A percentile compares a stretch with the other conserved stretches of the same genome.
Evolutionary conservation across 2,113 vertebrate species (phyloP).

Genomic region (Gorilla gorilla): DNA sequence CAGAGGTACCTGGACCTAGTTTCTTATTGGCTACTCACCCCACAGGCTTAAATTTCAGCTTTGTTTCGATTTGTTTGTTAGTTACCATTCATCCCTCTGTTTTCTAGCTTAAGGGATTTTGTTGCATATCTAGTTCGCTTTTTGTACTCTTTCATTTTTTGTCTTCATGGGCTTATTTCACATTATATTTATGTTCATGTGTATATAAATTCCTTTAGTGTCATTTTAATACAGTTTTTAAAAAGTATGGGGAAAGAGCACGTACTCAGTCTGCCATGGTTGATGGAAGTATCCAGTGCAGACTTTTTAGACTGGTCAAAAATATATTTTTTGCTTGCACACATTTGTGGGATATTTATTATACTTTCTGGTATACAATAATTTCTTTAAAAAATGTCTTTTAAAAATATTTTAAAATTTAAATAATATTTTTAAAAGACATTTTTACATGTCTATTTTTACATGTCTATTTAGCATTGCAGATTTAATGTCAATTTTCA

Average conservation of each 20-base stretch:
- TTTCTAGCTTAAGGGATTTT: constrained; percentile 5
- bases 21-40: background rate
- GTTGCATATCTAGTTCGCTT: background rate
- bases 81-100: background rate
- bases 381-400: background rate
- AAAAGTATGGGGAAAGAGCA: background rate
- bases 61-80: background rate
- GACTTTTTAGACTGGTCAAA: background rate
- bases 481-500: background rate
- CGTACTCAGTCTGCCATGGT: background rate
- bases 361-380: background rate
- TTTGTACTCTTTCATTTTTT: background rate
- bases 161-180: background rate
- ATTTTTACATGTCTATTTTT: background rate
- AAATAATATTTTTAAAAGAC: too few species aligned
- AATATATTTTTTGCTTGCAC: background rate
- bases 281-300: background rate
- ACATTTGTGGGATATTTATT: background rate
- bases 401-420: background rate
- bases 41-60: background rate
- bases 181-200: background rate
- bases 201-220: background rate
- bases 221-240: background rate
- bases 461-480: background rate
- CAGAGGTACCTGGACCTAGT: background rate